These are phyloP conservation scores for Cichlasoma orientale DNA, from an alignment of 2,797 vertebrate species.

Conservation along the genomic window DNA sequence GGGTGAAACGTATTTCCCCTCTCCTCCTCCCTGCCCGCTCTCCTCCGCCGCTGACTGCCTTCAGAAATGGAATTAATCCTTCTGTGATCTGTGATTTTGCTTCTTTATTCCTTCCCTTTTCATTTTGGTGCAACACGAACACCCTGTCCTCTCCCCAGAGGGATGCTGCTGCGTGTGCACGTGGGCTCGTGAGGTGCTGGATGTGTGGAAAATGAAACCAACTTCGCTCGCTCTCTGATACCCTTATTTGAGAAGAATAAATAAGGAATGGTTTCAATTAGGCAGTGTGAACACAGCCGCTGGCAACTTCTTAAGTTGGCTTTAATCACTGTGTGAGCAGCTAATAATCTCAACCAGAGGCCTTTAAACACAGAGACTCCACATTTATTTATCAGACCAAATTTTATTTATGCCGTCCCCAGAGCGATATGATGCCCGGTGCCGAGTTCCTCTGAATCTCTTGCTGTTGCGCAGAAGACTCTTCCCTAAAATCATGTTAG, in stretches of 20 bases:
- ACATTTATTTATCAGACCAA: conserved; percentile 60
- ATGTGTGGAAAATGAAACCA: conserved; percentile 61
- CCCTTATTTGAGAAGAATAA: conserved; percentile 73
- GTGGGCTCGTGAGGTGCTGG: conserved; percentile 46
- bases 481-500: conserved; percentile 48
- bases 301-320: conserved; percentile 67
- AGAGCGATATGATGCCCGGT: conserved; percentile 41
- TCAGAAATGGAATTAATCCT: conserved; percentile 78
- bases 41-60: conserved; percentile 42
- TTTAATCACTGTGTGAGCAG: conserved; percentile 78
- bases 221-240: conserved; percentile 62
- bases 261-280: conserved; percentile 82
- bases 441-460: conserved; percentile 21
- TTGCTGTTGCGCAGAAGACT: conserved; percentile 34
- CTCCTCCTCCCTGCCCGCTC: background rate
- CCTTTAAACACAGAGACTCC: conserved; percentile 59
- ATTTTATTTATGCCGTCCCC: conserved; percentile 57
- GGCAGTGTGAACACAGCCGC: conserved; percentile 67
- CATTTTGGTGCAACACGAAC: conserved; percentile 57
- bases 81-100: conserved; percentile 73
- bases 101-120: conserved; percentile 34
- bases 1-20: conserved; percentile 37
- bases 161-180: conserved; percentile 25
- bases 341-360: conserved; percentile 70
- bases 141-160: conserved; percentile 51